Evolutionary conservation across 2,797 vertebrate genomes (phyloP).

Genomic region (Nothura maculosa): DNA sequence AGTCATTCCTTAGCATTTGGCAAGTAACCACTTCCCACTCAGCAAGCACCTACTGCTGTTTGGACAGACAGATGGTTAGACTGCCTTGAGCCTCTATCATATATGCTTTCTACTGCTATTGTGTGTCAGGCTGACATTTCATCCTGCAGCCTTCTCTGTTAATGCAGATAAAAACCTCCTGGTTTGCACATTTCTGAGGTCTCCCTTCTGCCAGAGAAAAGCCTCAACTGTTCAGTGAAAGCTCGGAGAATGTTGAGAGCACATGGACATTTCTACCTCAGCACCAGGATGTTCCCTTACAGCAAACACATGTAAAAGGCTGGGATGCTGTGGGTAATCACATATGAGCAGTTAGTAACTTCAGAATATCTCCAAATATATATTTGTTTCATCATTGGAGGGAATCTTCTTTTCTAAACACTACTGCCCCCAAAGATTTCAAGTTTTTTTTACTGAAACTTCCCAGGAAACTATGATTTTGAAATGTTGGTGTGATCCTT

Average conservation of each 20-base stretch:
- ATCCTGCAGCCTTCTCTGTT: neutral
- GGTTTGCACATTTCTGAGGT: neutral
- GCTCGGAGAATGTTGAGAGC: neutral
- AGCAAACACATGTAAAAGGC: neutral
- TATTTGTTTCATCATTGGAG: neutral
- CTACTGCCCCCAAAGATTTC: neutral
- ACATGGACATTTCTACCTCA: neutral
- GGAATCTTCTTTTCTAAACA: neutral
- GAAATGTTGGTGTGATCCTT: neutral
- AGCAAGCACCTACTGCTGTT: neutral
- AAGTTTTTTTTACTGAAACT: neutral
- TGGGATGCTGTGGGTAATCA: neutral
- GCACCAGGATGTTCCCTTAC: too few species aligned
- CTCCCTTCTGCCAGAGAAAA: neutral
- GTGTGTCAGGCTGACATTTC: neutral
- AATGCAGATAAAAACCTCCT: neutral
- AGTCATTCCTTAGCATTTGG: neutral
- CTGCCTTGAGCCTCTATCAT: neutral
- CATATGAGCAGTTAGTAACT: accelerated
- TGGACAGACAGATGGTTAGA: neutral
- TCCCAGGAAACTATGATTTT: neutral
- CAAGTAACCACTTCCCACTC: neutral
- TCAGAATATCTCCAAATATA: neutral
- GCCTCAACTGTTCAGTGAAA: neutral
- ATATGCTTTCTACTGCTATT: neutral